These are phyloP conservation scores for Hiodon tergisus DNA, from an alignment of 2,113 vertebrate species.

Conservation along the genomic window DNA sequence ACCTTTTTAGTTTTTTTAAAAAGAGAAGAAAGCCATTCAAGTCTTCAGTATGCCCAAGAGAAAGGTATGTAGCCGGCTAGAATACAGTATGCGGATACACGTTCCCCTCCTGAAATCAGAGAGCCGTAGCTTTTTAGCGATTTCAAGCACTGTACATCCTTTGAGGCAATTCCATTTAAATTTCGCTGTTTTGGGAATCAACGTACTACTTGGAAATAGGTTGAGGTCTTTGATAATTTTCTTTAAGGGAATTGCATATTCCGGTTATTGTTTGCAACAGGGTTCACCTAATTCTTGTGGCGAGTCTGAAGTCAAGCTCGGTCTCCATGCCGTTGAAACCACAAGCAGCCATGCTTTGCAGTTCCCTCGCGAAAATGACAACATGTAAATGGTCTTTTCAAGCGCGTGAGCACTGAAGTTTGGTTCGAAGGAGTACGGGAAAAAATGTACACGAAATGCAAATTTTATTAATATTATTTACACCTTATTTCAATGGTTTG, in stretches of 20 bases:
- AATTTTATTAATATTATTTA: slow-evolving; percentile 11
- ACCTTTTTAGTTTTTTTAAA: slow-evolving; percentile 35
- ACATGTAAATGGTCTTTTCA: slow-evolving; percentile 26
- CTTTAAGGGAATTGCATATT: background rate
- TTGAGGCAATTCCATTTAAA: slow-evolving; percentile 35
- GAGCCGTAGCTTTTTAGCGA: slow-evolving; percentile 23
- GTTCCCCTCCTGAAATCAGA: slow-evolving; percentile 44
- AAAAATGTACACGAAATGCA: slow-evolving; percentile 27
- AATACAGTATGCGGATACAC: slow-evolving; percentile 37
- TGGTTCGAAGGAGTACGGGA: slow-evolving; percentile 8
- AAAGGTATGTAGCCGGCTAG: slow-evolving; percentile 50
- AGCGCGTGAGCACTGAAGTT: background rate
- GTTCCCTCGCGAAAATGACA: slow-evolving; percentile 33
- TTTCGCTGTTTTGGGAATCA: background rate
- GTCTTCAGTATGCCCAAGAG: slow-evolving; percentile 52
- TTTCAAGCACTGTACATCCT: slow-evolving; percentile 6
- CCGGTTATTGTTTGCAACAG: slow-evolving; percentile 10
- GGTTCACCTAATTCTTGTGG: slow-evolving; percentile 28
- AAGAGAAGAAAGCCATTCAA: slow-evolving; percentile 33
- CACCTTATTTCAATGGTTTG: background rate
- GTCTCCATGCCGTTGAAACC: slow-evolving; percentile 45
- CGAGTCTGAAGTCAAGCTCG: slow-evolving; percentile 29
- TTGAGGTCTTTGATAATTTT: background rate
- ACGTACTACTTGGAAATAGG: background rate
- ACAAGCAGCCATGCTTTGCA: slow-evolving; percentile 48